phyloP scores from a whole-genome alignment of 2,113 vertebrate species.

The Australoheros scitulus region DNA sequence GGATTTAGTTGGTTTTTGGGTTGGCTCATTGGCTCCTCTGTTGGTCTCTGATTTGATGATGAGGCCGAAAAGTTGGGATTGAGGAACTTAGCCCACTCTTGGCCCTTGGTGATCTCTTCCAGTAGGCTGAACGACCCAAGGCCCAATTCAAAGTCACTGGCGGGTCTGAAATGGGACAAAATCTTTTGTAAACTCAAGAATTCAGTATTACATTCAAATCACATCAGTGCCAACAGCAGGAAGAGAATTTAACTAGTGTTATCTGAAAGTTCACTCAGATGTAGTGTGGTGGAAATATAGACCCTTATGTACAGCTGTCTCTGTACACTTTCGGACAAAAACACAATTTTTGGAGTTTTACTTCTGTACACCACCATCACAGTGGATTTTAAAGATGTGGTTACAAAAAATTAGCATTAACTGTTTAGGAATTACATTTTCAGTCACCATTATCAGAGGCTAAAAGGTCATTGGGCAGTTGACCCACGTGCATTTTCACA shows the following conservation, averaged over 20 bases:
- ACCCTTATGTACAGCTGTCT: background rate
- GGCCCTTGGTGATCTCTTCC: conserved; percentile 77
- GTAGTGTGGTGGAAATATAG: background rate
- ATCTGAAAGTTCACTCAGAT: background rate
- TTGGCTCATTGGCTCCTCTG: conserved; percentile 7
- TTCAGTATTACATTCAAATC: background rate
- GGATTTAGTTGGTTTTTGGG: background rate
- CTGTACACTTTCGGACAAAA: background rate
- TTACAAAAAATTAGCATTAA: background rate
- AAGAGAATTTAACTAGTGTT: background rate
- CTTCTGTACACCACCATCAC: background rate
- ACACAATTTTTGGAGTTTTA: background rate
- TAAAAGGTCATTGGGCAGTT: background rate
- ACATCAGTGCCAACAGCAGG: background rate
- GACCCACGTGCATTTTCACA: background rate
- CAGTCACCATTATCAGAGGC: background rate
- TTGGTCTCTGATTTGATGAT: conserved; percentile 30
- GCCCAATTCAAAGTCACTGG: conserved; percentile 65
- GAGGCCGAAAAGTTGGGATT: conserved; percentile 15
- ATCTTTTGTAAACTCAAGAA: background rate
- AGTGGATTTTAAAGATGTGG: background rate
- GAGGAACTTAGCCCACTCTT: conserved; percentile 77
- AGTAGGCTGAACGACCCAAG: conserved; percentile 77
- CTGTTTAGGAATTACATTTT: background rate
- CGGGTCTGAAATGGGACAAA: conserved; percentile 39